phyloP scores from a whole-genome alignment of 2,888 invertebrate species.

The Cremastinae sp. region DNA sequence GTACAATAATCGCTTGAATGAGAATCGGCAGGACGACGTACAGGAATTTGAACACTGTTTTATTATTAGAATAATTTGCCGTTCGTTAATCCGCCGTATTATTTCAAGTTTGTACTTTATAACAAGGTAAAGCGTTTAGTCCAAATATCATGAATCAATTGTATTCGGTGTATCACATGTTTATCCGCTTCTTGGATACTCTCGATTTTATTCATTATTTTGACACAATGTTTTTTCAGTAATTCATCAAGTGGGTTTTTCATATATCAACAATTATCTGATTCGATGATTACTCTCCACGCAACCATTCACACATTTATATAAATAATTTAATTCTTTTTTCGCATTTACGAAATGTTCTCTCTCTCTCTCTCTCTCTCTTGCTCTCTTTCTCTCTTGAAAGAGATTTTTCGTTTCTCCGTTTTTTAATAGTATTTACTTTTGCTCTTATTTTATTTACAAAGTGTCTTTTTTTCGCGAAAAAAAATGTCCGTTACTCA shows the following conservation, averaged over 20 bases:
- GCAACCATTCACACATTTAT: conserved; percentile 31
- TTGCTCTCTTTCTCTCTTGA: no score
- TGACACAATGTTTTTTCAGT: conserved; percentile 31
- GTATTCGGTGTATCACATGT: conserved; percentile 62
- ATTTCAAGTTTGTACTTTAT: conserved; percentile 60
- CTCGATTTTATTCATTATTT: neutral
- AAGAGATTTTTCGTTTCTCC: neutral
- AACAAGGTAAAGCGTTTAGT: conserved; percentile 54
- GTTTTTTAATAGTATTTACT: neutral
- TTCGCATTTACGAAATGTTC: no score
- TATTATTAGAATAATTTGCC: conserved; percentile 35
- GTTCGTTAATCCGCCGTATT: conserved; percentile 25
- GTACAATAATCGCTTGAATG: conserved; percentile 40
- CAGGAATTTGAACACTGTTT: conserved; percentile 6
- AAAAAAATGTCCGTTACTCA: no score
- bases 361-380: no score
- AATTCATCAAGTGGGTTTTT: conserved; percentile 37
- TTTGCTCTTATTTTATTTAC: neutral
- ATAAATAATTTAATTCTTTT: neutral
- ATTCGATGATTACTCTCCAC: conserved; percentile 26
- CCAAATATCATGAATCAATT: conserved; percentile 54
- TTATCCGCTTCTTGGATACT: conserved; percentile 10
- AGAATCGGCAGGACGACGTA: neutral
- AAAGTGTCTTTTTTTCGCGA: no score
- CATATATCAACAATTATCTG: conserved; percentile 22